Evolutionary conservation across 2,113 vertebrate species (phyloP).

Genomic region (Cavia porcellus): DNA sequence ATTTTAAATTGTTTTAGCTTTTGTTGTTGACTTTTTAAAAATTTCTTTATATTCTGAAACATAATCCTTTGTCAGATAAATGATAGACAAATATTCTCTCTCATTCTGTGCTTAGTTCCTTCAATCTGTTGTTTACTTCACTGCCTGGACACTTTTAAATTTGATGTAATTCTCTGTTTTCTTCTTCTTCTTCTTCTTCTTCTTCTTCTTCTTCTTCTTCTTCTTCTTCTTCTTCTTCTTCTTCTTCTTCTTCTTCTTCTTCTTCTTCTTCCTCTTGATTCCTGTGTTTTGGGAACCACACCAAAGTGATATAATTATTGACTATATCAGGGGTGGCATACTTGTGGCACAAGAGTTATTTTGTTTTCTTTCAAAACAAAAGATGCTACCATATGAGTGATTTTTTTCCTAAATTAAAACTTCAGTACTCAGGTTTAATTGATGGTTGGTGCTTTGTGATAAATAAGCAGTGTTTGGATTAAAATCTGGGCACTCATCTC

Average conservation of each 20-base stretch:
- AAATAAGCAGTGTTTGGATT: not conserved
- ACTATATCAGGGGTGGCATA: not conserved
- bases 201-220: too few relatives aligned
- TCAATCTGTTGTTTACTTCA: not conserved
- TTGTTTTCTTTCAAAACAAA: not conserved
- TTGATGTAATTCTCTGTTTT: not conserved
- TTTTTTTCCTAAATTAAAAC: not conserved
- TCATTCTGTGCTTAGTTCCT: not conserved
- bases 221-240: too few relatives aligned
- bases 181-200: not conserved
- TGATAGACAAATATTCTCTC: not conserved
- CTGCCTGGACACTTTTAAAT: not conserved
- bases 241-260: too few relatives aligned
- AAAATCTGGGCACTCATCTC: not conserved
- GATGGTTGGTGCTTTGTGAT: not conserved
- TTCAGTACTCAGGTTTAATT: not conserved
- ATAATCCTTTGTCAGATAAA: not conserved
- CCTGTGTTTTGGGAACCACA: not conserved
- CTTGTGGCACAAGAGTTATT: not conserved
- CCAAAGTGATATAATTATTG: not conserved
- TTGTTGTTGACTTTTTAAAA: not conserved
- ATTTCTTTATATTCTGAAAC: not conserved
- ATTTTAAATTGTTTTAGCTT: not conserved
- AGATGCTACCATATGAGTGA: not conserved
- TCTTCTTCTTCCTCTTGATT: not conserved